Evolutionary conservation across 2,888 invertebrate genomes (phyloP).

Genomic region (Rhimphoctona megacephalus): DNA sequence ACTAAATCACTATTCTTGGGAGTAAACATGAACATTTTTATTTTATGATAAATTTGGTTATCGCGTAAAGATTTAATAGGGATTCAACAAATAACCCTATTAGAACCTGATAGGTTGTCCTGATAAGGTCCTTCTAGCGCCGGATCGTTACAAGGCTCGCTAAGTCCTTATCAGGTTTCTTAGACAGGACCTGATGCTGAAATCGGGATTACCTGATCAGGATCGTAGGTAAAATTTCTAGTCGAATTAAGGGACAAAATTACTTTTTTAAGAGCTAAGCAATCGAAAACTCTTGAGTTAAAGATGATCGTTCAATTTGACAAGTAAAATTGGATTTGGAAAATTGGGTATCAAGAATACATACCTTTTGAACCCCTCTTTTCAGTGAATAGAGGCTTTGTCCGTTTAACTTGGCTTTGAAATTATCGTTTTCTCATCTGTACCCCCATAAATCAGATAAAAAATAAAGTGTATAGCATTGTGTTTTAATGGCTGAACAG

Average conservation of each 20-base stretch:
- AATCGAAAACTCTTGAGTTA: neutral
- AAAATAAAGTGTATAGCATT: neutral
- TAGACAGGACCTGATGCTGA: too few species aligned
- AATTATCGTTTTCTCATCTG: neutral
- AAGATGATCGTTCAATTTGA: neutral
- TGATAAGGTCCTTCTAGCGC: too few species aligned
- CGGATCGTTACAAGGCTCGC: too few species aligned
- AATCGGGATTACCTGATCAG: too few species aligned
- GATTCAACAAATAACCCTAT: too few species aligned
- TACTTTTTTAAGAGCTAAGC: neutral
- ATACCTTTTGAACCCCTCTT: neutral
- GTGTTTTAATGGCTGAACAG: neutral
- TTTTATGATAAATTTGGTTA: too few species aligned
- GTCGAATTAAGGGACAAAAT: neutral
- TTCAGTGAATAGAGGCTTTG: neutral
- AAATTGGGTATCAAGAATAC: neutral
- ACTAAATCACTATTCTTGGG: too few species aligned
- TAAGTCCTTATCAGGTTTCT: too few species aligned
- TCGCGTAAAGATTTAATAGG: too few species aligned
- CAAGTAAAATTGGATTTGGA: neutral
- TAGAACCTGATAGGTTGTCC: too few species aligned
- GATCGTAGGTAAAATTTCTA: too few species aligned
- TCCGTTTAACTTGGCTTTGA: neutral
- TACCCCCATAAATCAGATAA: neutral
- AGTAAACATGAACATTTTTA: too few species aligned